These are phyloP conservation scores for Uloborus diversus DNA, from an alignment of 1,140 invertebrate genomes.

Conservation along the genomic window DNA sequence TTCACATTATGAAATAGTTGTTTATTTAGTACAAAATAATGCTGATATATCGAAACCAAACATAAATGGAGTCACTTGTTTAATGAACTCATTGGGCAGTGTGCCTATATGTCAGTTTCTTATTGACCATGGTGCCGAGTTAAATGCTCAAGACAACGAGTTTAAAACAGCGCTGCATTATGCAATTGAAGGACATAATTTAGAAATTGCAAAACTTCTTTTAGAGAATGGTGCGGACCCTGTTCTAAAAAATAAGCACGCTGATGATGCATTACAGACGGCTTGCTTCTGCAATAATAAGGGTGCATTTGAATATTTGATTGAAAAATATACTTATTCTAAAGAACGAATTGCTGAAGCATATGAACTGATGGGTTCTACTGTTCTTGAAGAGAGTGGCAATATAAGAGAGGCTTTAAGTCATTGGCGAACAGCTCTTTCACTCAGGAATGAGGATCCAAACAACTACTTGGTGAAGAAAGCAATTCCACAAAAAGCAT, in stretches of 20 bases:
- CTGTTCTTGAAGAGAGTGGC: conserved; percentile 81
- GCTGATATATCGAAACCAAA: conserved; percentile 88
- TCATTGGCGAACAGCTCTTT: conserved; percentile 73
- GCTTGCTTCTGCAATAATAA: conserved; percentile 88
- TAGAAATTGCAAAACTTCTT: conserved; percentile 85
- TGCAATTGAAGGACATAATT: conserved; percentile 86
- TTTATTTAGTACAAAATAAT: conserved; percentile 82
- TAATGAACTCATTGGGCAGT: conserved; percentile 93
- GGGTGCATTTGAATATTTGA: conserved; percentile 80
- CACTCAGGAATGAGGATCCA: conserved; percentile 60
- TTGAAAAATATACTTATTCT: conserved; percentile 72
- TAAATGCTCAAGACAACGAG: conserved; percentile 89
- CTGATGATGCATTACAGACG: conserved; percentile 89
- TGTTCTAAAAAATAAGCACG: conserved; percentile 75
- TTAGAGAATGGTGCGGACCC: conserved; percentile 77
- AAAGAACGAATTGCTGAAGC: conserved; percentile 79
- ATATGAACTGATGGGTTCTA: conserved; percentile 83
- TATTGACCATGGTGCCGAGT: conserved; percentile 75
- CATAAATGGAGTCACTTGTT: conserved; percentile 90
- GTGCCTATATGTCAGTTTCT: conserved; percentile 82
- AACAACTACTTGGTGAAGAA: conserved; percentile 2
- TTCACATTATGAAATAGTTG: conserved; percentile 83
- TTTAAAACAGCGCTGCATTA: conserved; percentile 93
- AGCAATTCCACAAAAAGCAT: conserved; percentile 62
- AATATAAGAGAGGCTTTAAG: conserved; percentile 70